Base-by-base conservation (phyloP, 1,140 invertebrate genomes). In the Hirudo medicinalis region DNA sequence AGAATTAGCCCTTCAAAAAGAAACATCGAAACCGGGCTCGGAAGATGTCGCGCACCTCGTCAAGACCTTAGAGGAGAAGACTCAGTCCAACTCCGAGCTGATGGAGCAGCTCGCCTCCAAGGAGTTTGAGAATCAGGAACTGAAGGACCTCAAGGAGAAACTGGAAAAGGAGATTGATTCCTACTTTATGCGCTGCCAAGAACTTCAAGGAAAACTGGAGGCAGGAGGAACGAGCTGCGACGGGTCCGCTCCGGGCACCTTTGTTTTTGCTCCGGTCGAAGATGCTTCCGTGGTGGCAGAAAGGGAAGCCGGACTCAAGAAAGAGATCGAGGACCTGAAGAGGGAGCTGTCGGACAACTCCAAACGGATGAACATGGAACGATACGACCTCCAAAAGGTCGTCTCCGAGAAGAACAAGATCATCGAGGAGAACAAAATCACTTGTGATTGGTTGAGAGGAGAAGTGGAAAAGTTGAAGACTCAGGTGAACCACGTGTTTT, bases 321-420 rank as follows among this genome's bases (percentile, higher is more conserved):
- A 53, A 9, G 69, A 70, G 53, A 54, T 70, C n/a, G 43, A 36
- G 22, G 53, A 49, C 40, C 40, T 74, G 66, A 71, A 74, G 70
- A 55, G 49, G 27, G 63, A 74, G 49, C 27, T 71, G 36, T 63
- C 57, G 5, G 70, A 67, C 3, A 57, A n/a, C 40, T 32, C 36
- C 27, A 71, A 68, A 25, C 11, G 67, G 67, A 66, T 49, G 55
- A 74, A 68, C 29, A 60, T 40, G 15, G 70, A 71, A 54, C 32
- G 36, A 13, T 72, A 74, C 15, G 73, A 74, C 53, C 63, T 74
- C 0, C 57, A 74, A 53, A 74, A 74, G 63, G 71, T 68, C 32
- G 68, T 74, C 40, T 57, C 25, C 43, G 73, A 74, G 66, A 74
- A 74, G 67, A 29, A 57, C 17, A 74, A 74, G 32, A 36, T 74